phyloP scores from a whole-genome alignment of 2,113 vertebrate genomes.

The Prochilodus magdalenae region DNA sequence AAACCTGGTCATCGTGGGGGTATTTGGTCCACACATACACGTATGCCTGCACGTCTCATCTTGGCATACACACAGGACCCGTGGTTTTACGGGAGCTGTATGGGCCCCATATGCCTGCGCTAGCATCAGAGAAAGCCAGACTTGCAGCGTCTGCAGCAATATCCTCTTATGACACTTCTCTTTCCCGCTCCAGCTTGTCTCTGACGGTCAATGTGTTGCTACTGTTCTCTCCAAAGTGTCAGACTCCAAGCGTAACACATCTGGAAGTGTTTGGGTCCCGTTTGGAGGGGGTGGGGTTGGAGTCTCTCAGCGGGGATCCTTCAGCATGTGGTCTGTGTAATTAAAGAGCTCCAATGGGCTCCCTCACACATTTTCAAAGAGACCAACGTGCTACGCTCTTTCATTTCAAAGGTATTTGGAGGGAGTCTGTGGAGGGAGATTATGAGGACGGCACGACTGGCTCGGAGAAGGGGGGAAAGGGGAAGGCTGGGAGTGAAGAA shows the following conservation, averaged over 20 bases:
- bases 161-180: background rate
- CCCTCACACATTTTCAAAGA: background rate
- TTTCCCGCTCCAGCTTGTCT: background rate
- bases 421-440: background rate
- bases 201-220: background rate
- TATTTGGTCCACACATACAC: background rate
- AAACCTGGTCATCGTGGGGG: no score
- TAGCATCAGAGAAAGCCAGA: background rate
- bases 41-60: background rate
- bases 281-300: constrained; percentile 48
- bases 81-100: background rate
- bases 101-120: background rate
- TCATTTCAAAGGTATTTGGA: background rate
- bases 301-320: background rate
- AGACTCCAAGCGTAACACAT: constrained; percentile 50
- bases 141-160: background rate
- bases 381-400: background rate
- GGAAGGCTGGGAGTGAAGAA: no score
- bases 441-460: background rate
- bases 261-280: constrained; percentile 65
- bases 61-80: background rate
- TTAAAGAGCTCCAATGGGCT: background rate
- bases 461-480: no score
- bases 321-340: background rate
- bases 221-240: constrained; percentile 16